These are phyloP conservation scores for Megaleporinus macrocephalus DNA, from an alignment of 2,113 vertebrate genomes.

Conservation along the genomic window DNA sequence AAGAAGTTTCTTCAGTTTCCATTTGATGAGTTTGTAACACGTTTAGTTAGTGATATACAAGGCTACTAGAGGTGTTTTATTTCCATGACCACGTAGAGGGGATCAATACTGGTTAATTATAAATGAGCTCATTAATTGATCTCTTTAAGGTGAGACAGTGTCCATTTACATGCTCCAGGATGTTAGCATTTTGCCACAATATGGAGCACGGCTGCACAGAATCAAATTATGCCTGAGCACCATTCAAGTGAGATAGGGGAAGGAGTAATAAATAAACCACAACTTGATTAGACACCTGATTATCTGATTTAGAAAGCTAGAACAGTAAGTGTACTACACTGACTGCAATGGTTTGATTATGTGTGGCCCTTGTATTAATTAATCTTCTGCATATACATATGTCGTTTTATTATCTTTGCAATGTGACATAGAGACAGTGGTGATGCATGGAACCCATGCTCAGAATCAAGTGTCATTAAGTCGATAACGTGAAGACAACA, in stretches of 20 bases:
- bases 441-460: not conserved
- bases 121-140: slow-evolving; percentile 74
- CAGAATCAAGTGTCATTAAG: not conserved
- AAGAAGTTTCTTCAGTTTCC: slow-evolving; percentile 15
- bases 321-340: not conserved
- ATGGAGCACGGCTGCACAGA: not conserved
- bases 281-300: not conserved
- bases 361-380: not conserved
- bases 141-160: slow-evolving; percentile 60
- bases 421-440: not conserved
- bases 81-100: slow-evolving; percentile 51
- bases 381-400: not conserved
- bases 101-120: slow-evolving; percentile 72
- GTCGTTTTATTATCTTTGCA: not conserved
- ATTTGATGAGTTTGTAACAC: not conserved
- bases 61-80: slow-evolving; percentile 42
- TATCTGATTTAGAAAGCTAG: not conserved
- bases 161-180: slow-evolving; percentile 20
- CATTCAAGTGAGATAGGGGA: not conserved
- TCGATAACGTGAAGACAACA: no score
- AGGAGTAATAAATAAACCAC: not conserved
- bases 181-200: not conserved
- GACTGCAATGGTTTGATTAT: not conserved
- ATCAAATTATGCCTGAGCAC: not conserved
- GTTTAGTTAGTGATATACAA: slow-evolving; percentile 28